These are phyloP conservation scores for Cervus canadensis DNA, from an alignment of 2,113 vertebrate genomes.

Conservation along the genomic window DNA sequence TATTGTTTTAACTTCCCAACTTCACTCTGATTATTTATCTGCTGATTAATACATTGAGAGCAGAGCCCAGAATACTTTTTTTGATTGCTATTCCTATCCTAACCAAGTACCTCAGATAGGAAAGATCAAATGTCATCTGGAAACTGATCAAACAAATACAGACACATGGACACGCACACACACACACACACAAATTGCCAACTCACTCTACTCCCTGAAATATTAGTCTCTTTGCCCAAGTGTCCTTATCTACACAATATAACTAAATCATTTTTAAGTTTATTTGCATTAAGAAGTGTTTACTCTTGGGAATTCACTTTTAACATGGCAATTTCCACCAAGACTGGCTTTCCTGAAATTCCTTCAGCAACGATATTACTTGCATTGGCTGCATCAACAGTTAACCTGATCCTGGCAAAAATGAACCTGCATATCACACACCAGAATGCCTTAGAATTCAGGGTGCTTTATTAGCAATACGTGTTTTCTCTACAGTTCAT, in stretches of 20 bases:
- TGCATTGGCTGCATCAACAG: not conserved
- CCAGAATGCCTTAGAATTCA: not conserved
- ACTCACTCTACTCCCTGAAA: not conserved
- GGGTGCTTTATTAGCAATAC: not conserved
- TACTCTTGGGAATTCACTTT: not conserved
- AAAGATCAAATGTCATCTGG: not conserved
- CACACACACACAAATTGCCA: not conserved
- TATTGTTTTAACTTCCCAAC: not conserved
- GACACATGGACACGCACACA: not conserved
- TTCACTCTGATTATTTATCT: not conserved
- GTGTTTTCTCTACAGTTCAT: not conserved
- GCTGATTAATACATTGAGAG: not conserved
- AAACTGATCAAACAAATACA: not conserved
- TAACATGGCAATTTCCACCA: not conserved
- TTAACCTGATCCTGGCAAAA: not conserved
- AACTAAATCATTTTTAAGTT: slow-evolving; percentile 1
- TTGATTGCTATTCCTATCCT: not conserved
- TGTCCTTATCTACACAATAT: not conserved
- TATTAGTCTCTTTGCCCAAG: not conserved
- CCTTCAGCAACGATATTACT: not conserved
- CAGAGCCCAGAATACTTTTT: not conserved
- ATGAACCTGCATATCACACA: not conserved
- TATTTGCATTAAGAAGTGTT: not conserved
- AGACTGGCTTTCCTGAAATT: not conserved
- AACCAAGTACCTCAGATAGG: not conserved